A percentile compares a stretch with the other conserved stretches of the same genome.
These are phyloP conservation scores for Dinocampus coccinellae DNA, from an alignment of 2,888 invertebrate genomes.

Conservation along the genomic window DNA sequence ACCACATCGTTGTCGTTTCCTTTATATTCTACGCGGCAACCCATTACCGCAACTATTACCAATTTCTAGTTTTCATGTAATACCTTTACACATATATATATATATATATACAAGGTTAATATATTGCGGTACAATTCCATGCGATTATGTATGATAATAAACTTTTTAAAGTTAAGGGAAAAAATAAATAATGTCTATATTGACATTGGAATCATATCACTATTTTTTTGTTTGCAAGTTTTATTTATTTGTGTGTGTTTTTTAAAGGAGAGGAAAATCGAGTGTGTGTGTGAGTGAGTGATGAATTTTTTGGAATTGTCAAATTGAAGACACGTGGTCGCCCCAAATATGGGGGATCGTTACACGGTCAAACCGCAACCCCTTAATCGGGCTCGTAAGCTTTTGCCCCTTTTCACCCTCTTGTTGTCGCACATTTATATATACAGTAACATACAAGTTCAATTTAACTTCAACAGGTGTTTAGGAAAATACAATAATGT, in stretches of 20 bases:
- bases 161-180: too few relatives aligned
- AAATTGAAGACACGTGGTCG: constrained; percentile 31
- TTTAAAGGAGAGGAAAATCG: background rate
- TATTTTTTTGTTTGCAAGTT: background rate
- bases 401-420: background rate
- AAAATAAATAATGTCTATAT: too few relatives aligned
- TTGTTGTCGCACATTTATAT: constrained; percentile 16
- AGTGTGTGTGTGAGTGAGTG: background rate
- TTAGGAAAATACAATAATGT: constrained; percentile 69
- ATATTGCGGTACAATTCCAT: too few relatives aligned
- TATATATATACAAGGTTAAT: background rate
- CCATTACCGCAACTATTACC: constrained; percentile 18
- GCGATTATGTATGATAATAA: too few relatives aligned
- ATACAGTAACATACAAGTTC: constrained; percentile 57
- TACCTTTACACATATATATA: too few relatives aligned
- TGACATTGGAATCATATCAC: too few relatives aligned
- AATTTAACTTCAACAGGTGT: constrained; percentile 69
- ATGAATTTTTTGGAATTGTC: background rate
- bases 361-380: constrained; percentile 65
- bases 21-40: background rate
- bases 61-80: constrained; percentile 17
- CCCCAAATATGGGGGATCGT: constrained; percentile 58
- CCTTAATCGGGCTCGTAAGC: constrained; percentile 59
- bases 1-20: background rate
- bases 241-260: background rate